Evolutionary conservation across 2,797 vertebrate genomes (phyloP).

Genomic region (Simalia tracyae): DNA sequence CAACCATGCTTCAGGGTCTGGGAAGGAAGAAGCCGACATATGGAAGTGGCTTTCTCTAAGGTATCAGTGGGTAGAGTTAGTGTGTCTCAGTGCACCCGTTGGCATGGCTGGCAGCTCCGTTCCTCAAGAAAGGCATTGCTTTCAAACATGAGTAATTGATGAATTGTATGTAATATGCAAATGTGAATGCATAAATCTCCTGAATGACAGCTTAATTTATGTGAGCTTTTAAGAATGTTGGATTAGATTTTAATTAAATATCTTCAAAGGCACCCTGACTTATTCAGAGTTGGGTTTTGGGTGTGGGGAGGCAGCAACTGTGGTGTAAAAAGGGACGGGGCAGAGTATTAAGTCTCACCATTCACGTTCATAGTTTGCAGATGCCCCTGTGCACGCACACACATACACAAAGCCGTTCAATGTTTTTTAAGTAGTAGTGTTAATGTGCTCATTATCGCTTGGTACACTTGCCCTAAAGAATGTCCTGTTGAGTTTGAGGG

Average conservation of each 20-base stretch:
- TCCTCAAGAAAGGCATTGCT: constrained; percentile 77
- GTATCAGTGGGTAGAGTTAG: constrained; percentile 58
- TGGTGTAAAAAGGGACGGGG: constrained; percentile 50
- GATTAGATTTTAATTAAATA: constrained; percentile 88
- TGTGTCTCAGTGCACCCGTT: constrained; percentile 59
- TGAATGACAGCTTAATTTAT: constrained; percentile 84
- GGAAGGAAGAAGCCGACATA: constrained; percentile 60
- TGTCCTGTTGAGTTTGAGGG: background rate
- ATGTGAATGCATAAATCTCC: constrained; percentile 82
- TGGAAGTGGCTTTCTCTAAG: constrained; percentile 74
- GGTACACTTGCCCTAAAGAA: background rate
- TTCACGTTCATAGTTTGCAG: background rate
- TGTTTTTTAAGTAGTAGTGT: background rate
- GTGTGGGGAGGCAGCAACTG: constrained; percentile 34
- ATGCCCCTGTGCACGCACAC: background rate
- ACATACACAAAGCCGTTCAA: background rate
- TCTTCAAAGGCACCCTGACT: constrained; percentile 84
- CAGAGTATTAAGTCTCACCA: constrained; percentile 49
- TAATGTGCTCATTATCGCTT: background rate
- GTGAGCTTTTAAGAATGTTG: constrained; percentile 81
- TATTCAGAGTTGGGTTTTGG: constrained; percentile 55
- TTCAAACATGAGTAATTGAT: constrained; percentile 85
- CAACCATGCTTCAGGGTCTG: constrained; percentile 9
- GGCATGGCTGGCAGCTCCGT: constrained; percentile 73
- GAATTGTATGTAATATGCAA: constrained; percentile 82